Percentiles rank a stretch among this genome's conserved stretches.
These are phyloP conservation scores for Heloderma charlesbogerti DNA, from an alignment of 2,113 vertebrate genomes.

Conservation along the genomic window DNA sequence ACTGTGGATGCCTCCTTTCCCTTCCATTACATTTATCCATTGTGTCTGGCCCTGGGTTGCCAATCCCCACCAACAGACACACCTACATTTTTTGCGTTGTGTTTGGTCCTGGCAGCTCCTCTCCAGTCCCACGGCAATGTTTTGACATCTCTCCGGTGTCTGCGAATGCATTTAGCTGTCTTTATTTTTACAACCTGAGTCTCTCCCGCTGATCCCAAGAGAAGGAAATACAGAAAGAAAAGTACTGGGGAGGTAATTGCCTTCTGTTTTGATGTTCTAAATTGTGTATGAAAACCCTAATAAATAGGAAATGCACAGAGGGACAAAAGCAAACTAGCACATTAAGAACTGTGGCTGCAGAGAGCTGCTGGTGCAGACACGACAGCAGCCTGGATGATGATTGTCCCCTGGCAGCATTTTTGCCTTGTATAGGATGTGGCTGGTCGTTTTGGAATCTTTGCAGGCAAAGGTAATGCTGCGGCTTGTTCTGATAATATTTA, in stretches of 20 bases:
- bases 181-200: neutral
- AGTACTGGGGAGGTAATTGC: neutral
- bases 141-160: neutral
- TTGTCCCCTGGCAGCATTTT: neutral
- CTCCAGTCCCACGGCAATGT: neutral
- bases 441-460: neutral
- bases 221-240: neutral
- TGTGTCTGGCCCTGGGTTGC: neutral
- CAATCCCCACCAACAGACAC: neutral
- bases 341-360: fast-evolving
- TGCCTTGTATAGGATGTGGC: neutral
- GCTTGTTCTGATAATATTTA: neutral
- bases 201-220: neutral
- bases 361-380: no score
- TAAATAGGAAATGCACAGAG: neutral
- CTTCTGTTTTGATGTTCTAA: neutral
- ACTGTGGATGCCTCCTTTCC: no score
- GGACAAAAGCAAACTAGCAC: neutral
- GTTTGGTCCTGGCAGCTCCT: no score
- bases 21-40: no score
- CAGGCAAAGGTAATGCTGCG: neutral
- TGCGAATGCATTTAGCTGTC: neutral
- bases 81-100: neutral
- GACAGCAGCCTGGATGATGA: no score
- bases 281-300: neutral